Evolutionary conservation across 2,113 vertebrate genomes (phyloP).

Genomic region (Burhinus oedicnemus): DNA sequence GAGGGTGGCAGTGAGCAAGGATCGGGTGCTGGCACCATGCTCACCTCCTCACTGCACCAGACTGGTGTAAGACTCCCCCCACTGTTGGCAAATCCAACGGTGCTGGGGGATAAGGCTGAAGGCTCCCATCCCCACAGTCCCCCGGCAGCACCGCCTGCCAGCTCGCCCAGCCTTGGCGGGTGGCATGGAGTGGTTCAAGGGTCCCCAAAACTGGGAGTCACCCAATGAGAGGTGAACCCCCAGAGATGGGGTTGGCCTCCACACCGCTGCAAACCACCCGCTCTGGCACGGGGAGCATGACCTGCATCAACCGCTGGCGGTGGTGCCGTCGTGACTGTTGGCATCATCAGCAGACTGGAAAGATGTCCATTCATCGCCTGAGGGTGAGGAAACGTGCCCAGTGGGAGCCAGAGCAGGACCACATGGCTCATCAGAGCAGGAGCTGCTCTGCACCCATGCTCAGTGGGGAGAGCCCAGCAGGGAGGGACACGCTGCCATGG

Average conservation of each 20-base stretch:
- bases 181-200: background rate
- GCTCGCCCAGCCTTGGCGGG: background rate
- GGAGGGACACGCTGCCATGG: accelerated
- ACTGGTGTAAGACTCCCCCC: background rate
- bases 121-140: background rate
- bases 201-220: background rate
- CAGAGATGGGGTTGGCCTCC: background rate
- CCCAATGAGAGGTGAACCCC: background rate
- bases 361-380: accelerated
- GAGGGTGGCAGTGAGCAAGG: accelerated
- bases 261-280: background rate
- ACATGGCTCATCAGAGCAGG: background rate
- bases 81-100: background rate
- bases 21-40: accelerated
- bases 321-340: accelerated
- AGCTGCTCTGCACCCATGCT: background rate
- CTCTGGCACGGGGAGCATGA: accelerated
- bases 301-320: background rate
- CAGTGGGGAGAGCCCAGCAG: too few relatives aligned
- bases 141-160: accelerated
- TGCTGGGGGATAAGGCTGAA: background rate
- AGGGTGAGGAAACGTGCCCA: accelerated
- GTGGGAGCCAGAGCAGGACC: background rate
- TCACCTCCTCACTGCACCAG: background rate
- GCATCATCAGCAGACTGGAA: accelerated